These are phyloP conservation scores for Todiramphus chloris DNA, from an alignment of 2,113 vertebrate genomes.

Conservation along the genomic window DNA sequence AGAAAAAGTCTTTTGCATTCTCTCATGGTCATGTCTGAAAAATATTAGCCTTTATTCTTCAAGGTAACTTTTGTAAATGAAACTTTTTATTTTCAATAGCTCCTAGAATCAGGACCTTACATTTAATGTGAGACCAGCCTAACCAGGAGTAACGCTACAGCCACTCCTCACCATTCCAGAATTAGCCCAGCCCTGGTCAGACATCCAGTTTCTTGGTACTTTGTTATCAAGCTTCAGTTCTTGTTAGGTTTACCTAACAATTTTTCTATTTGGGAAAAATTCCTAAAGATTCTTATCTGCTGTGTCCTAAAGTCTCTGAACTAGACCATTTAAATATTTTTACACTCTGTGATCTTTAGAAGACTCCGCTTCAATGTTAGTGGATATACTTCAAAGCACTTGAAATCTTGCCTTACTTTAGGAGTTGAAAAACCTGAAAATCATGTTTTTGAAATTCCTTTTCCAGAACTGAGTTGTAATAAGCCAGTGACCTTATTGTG, in stretches of 20 bases:
- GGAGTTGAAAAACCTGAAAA: constrained; percentile 55
- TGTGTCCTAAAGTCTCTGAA: neutral
- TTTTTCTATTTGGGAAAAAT: neutral
- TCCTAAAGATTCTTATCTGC: neutral
- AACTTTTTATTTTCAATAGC: neutral
- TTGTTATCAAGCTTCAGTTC: neutral
- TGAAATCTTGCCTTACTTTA: neutral
- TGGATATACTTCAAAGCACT: constrained; percentile 31
- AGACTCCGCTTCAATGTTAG: neutral
- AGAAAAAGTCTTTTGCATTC: neutral
- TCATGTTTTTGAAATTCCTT: constrained; percentile 3
- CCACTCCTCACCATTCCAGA: neutral
- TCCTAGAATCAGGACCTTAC: neutral
- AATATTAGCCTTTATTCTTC: neutral
- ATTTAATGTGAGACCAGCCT: neutral
- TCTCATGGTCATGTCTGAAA: neutral
- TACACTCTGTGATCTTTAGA: neutral
- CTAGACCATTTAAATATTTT: neutral
- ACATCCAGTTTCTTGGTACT: neutral
- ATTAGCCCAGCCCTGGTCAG: neutral
- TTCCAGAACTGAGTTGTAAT: neutral
- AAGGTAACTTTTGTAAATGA: neutral
- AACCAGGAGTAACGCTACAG: neutral
- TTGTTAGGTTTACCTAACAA: neutral
- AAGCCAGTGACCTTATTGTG: neutral